Evolutionary conservation across 2,113 vertebrate species (phyloP).

Genomic region (Bubo bubo): DNA sequence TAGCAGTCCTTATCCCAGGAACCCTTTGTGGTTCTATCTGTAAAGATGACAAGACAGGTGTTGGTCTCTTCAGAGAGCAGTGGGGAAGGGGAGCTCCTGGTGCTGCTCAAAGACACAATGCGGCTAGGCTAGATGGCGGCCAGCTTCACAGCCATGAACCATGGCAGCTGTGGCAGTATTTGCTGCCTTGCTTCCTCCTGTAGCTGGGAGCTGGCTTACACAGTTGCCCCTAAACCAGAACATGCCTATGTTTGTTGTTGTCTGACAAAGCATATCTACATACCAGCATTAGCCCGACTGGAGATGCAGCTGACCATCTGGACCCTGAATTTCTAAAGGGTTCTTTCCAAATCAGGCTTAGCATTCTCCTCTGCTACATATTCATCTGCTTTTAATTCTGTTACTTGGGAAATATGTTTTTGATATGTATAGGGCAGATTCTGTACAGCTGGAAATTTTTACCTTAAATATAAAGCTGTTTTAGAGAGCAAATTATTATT

Average conservation of each 20-base stretch:
- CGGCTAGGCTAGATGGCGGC: fast-evolving
- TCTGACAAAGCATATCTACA: not conserved
- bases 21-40: fast-evolving
- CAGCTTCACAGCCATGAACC: fast-evolving
- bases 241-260: not conserved
- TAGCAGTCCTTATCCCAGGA: not conserved
- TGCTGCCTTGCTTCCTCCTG: not conserved
- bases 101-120: not conserved
- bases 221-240: not conserved
- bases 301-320: conserved; percentile 29
- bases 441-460: not conserved
- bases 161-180: not conserved
- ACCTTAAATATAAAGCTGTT: not conserved
- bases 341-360: conserved; percentile 30
- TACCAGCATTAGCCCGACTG: not conserved
- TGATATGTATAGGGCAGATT: not conserved
- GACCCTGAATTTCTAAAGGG: not conserved
- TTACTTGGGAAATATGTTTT: not conserved
- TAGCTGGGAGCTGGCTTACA: not conserved
- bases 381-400: not conserved
- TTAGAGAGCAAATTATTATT: not conserved
- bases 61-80: not conserved
- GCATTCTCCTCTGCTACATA: not conserved
- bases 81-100: fast-evolving
- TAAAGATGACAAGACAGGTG: not conserved